A percentile compares a stretch with the other conserved stretches of the same genome.
These are phyloP conservation scores for Pelobates cultripes DNA, from an alignment of 2,797 vertebrate genomes.

Conservation along the genomic window DNA sequence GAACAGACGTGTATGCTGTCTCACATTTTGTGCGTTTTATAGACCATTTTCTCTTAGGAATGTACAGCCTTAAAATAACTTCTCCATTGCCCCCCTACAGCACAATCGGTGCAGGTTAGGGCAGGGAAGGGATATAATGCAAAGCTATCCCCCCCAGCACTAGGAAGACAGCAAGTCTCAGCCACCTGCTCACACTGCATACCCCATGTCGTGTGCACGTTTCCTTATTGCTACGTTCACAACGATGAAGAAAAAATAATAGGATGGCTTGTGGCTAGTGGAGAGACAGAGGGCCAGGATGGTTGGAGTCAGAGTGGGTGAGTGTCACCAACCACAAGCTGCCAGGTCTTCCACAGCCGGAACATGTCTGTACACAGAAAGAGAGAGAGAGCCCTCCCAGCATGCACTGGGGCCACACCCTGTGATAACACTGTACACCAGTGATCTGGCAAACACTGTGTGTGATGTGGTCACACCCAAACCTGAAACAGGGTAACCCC, in stretches of 20 bases:
- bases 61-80: slow-evolving; percentile 12
- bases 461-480: background rate
- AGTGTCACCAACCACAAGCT: background rate
- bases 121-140: slow-evolving; percentile 4
- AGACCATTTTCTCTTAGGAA: slow-evolving; percentile 6
- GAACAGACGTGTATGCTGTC: background rate
- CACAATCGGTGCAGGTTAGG: slow-evolving; percentile 21
- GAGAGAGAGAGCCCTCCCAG: slow-evolving; percentile 19
- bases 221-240: background rate
- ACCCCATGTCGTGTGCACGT: background rate
- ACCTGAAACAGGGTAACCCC: background rate
- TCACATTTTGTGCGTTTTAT: background rate
- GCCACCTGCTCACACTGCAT: slow-evolving; percentile 1
- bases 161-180: background rate
- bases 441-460: slow-evolving; percentile 26
- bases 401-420: slow-evolving; percentile 15
- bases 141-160: slow-evolving; percentile 14
- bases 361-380: slow-evolving; percentile 42
- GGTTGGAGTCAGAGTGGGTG: background rate
- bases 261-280: too few relatives aligned
- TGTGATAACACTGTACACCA: slow-evolving; percentile 5
- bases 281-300: background rate
- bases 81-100: slow-evolving; percentile 13
- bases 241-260: too few relatives aligned
- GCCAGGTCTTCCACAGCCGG: slow-evolving; percentile 15